These are phyloP conservation scores for Scalopus aquaticus DNA, from an alignment of 2,113 vertebrate genomes.

Conservation along the genomic window DNA sequence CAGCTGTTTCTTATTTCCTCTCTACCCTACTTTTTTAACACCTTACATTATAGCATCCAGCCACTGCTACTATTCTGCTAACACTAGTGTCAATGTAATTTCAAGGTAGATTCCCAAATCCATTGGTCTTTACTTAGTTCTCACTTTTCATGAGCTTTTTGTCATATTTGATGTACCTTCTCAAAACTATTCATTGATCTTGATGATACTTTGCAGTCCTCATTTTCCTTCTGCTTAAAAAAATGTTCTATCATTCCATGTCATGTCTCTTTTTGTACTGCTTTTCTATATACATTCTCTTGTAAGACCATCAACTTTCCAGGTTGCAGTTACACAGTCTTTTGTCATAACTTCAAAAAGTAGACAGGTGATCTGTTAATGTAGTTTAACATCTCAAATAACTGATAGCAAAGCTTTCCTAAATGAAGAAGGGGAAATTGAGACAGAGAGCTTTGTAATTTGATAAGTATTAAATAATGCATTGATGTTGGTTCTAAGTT, in stretches of 20 bases:
- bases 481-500: neutral
- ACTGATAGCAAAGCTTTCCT: neutral
- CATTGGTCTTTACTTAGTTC: neutral
- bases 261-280: neutral
- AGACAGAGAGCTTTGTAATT: neutral
- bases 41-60: neutral
- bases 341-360: slow-evolving; percentile 38
- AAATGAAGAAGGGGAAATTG: neutral
- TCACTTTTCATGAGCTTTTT: slow-evolving; percentile 1
- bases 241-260: neutral
- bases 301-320: slow-evolving; percentile 25
- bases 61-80: slow-evolving; percentile 33
- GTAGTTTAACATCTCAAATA: neutral
- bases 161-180: neutral
- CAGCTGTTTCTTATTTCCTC: neutral
- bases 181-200: neutral
- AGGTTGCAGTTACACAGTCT: neutral
- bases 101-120: neutral
- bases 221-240: neutral
- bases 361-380: neutral
- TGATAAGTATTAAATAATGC: slow-evolving; percentile 23
- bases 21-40: neutral
- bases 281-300: slow-evolving; percentile 26
- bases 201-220: neutral
- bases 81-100: neutral